Evolutionary conservation across 2,888 invertebrate genomes (phyloP).

Genomic region (Empis livida): DNA sequence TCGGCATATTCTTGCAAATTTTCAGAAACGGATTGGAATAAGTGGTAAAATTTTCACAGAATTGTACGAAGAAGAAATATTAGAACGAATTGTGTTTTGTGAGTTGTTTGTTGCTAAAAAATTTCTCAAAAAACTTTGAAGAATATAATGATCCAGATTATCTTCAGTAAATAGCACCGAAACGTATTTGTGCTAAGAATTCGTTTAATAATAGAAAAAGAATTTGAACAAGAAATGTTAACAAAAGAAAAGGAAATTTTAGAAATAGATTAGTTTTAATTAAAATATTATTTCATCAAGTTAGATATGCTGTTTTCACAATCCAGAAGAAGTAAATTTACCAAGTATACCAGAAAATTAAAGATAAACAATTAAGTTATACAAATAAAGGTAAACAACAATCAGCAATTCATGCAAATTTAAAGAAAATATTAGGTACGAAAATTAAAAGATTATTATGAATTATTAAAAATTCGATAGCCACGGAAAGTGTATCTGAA

Average conservation of each 20-base stretch:
- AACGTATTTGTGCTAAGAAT: conserved; percentile 2
- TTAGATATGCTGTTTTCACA: conserved; percentile 45
- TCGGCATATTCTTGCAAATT: too few species aligned
- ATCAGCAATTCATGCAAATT: conserved; percentile 57
- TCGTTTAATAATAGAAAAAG: conserved; percentile 48
- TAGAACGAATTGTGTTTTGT: too few species aligned
- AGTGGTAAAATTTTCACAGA: too few species aligned
- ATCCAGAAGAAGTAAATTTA: conserved; percentile 21
- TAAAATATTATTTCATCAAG: conserved; percentile 43
- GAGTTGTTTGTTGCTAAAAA: neutral
- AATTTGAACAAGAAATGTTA: conserved; percentile 58
- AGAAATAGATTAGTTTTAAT: conserved; percentile 49
- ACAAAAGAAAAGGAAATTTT: conserved; percentile 57
- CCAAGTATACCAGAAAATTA: conserved; percentile 18
- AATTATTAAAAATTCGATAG: conserved; percentile 37
- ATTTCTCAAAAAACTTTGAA: conserved; percentile 26
- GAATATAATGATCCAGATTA: conserved; percentile 51
- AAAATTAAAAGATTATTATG: conserved; percentile 38
- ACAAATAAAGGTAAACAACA: conserved; percentile 32
- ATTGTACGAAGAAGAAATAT: too few species aligned
- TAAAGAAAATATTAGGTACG: conserved; percentile 58
- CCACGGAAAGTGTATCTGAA: conserved; percentile 40
- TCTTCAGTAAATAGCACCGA: conserved; percentile 15
- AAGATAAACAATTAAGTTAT: too few species aligned
- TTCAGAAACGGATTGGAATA: too few species aligned